Base-by-base conservation (phyloP, 2,888 invertebrate genomes). In the Sthenelais limicola region DNA sequence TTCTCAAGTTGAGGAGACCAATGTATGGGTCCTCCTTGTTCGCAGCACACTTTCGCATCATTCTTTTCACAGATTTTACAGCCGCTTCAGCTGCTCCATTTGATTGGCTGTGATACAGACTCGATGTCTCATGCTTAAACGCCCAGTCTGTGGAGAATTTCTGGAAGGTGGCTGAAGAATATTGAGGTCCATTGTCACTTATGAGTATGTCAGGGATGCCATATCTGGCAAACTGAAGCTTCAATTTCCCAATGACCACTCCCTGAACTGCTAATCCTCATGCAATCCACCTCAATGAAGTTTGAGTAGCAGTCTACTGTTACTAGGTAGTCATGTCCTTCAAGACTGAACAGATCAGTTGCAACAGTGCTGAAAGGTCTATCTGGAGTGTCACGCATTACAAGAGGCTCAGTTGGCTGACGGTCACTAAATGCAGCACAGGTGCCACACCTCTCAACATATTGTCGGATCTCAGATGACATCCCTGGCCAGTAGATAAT, bases 321-420 rank as follows among this genome's bases (percentile, higher is more conserved):
- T 18, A 80, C 38, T 1, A 80, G 67, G 72, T 78, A 80, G 28
- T 79, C 68, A 32, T 71, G 47, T 7, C 54, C 72, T 24, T 75
- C 47, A 3, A 73, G 47, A 2, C 30, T 67, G 70, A 81, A 81
- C 3, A 81, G 38, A 52, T 81, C 79, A 28, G 74, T 73, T 3
- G 74, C 77, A n/a, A 80, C 72, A 43, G 74, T 79, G 24, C 72
- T 66, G 72, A 72, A 80, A 28, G 80, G 80, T 28, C 74, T 71
- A n/a, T 74, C 48, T 24, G 77, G 76, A 4, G 75, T 49, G 2
- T 76, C 72, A 49, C 74, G 74, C 9, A 58, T 24, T 3, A 68
- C 49, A 12, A 79, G 49, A n/a, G 76, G 54, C 58, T 79, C 73
- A 12, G 28, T 32, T 3, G 33, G 30, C 3, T 73, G 7, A 3